Evolutionary conservation across 2,113 vertebrate species (phyloP).

Genomic region (Anarhynchus alexandrinus): DNA sequence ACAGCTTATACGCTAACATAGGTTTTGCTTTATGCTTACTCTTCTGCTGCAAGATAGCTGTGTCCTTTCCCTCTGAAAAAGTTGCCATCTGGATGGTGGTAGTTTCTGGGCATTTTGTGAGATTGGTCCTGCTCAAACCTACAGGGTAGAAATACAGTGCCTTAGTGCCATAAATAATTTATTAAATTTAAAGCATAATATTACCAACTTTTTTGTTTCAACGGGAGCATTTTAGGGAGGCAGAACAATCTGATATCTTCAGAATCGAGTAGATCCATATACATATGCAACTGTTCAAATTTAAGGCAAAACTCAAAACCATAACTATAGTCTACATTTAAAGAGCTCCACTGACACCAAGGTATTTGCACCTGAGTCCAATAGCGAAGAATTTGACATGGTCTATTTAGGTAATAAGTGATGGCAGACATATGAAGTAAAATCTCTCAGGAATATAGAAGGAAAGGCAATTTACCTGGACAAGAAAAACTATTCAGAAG

Average conservation of each 20-base stretch:
- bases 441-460: neutral
- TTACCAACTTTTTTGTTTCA: neutral
- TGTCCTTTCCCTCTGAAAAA: slow-evolving; percentile 17
- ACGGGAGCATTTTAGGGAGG: neutral
- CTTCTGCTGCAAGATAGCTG: slow-evolving; percentile 55
- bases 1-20: neutral
- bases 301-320: neutral
- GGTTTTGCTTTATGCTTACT: slow-evolving; percentile 67
- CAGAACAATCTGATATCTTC: neutral
- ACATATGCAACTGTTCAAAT: neutral
- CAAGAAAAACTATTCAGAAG: neutral
- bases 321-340: neutral
- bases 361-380: neutral
- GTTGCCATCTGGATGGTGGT: neutral
- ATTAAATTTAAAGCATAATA: neutral
- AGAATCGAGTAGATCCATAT: neutral
- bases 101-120: slow-evolving; percentile 65
- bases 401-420: neutral
- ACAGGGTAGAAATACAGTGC: neutral
- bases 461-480: neutral
- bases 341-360: neutral
- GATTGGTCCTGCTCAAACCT: slow-evolving; percentile 36
- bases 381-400: neutral
- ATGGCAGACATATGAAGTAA: neutral
- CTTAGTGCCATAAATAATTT: neutral